A percentile compares a stretch with the other conserved stretches of the same genome.
Evolutionary conservation across 2,888 invertebrate genomes (phyloP).

Genomic region (Chloroclystis v-ata): DNA sequence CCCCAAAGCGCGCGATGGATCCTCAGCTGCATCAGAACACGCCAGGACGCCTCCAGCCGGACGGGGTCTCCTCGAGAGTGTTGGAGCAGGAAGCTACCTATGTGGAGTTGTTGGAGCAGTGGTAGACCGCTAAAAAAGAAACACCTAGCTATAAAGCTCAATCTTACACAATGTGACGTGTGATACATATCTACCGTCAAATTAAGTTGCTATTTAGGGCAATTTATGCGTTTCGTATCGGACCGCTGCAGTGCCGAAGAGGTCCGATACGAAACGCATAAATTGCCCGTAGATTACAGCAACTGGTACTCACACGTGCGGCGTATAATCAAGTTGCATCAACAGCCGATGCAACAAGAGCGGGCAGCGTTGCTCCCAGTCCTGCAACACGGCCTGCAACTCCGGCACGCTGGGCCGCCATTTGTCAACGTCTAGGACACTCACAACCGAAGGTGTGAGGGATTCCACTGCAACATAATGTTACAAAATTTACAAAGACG

Average conservation of each 20-base stretch:
- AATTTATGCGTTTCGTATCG: too few relatives aligned
- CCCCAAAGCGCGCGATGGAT: slow-evolving; percentile 56
- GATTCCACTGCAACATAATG: slow-evolving; percentile 37
- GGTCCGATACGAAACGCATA: too few relatives aligned
- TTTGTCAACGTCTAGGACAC: slow-evolving; percentile 36
- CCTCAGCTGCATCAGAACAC: slow-evolving; percentile 43
- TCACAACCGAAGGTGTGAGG: slow-evolving; percentile 37
- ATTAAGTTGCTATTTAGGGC: not conserved
- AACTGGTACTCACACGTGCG: slow-evolving; percentile 57
- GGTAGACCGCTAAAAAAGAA: slow-evolving; percentile 50
- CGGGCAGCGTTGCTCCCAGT: slow-evolving; percentile 53
- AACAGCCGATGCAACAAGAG: slow-evolving; percentile 49
- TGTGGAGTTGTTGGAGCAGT: slow-evolving; percentile 47
- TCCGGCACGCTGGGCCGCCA: slow-evolving; percentile 58
- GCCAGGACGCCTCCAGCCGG: slow-evolving; percentile 55
- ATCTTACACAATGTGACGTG: too few relatives aligned
- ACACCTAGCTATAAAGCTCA: too few relatives aligned
- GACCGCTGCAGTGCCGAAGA: too few relatives aligned
- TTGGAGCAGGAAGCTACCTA: slow-evolving; percentile 52
- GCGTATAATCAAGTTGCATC: slow-evolving; percentile 53
- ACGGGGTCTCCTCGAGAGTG: slow-evolving; percentile 16
- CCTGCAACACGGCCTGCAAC: slow-evolving; percentile 41
- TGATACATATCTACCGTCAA: too few relatives aligned
- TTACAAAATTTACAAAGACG: too few relatives aligned
- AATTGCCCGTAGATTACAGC: too few relatives aligned